phyloP scores from a whole-genome alignment of 2,797 vertebrate species.

The Tangara arthus region DNA sequence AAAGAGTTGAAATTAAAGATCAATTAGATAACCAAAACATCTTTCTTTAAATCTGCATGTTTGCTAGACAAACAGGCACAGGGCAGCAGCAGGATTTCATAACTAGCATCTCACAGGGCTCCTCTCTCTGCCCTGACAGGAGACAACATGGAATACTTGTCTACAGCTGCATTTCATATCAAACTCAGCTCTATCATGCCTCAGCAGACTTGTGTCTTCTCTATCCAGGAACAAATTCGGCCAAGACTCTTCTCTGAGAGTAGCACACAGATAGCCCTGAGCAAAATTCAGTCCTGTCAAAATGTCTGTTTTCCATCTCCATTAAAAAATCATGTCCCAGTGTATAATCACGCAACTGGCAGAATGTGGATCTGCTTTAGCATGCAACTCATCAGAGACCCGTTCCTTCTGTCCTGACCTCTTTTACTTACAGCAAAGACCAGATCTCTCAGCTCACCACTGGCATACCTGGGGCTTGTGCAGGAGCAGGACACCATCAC shows the following conservation, averaged over 20 bases:
- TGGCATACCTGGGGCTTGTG: not conserved
- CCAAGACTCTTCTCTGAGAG: not conserved
- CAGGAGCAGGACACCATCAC: not conserved
- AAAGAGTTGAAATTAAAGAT: not conserved
- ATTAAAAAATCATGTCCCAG: conserved; percentile 33
- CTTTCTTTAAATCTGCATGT: not conserved
- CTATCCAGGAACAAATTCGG: not conserved
- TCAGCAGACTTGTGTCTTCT: not conserved
- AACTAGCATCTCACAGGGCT: not conserved
- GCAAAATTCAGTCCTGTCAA: conserved; percentile 2
- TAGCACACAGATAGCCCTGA: not conserved
- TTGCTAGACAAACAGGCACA: not conserved
- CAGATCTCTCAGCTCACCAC: not conserved
- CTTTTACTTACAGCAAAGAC: not conserved
- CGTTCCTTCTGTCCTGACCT: not conserved
- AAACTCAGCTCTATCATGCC: not conserved
- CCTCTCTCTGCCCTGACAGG: not conserved
- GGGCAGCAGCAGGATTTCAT: not conserved
- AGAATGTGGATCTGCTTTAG: not conserved
- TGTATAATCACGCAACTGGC: not conserved
- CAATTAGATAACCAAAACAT: not conserved
- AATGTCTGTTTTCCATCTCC: not conserved
- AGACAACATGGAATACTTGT: not conserved
- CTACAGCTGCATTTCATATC: not conserved
- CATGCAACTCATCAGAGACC: not conserved